Conservation (phyloP, 1,140 invertebrate genomes). For the Eulimnadia texana region DNA sequence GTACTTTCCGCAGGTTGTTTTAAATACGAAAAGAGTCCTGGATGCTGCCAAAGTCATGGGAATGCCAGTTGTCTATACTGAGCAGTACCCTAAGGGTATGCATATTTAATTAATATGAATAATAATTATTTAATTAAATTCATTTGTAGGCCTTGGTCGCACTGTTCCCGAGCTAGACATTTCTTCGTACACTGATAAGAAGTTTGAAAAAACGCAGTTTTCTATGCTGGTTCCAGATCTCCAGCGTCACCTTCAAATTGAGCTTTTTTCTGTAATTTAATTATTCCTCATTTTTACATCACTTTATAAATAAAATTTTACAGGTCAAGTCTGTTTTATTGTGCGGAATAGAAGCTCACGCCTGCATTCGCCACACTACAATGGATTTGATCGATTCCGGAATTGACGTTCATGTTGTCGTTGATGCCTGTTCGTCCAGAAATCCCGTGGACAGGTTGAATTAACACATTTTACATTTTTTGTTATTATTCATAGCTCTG, state of each 20-base stretch:
- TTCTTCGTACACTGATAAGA: conserved; percentile 27
- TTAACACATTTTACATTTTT: not conserved
- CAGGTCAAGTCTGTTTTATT: conserved; percentile 38
- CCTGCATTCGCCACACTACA: conserved; percentile 45
- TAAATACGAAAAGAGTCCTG: conserved; percentile 37
- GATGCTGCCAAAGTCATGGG: conserved; percentile 38
- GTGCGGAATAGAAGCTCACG: conserved; percentile 53
- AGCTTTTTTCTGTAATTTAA: not conserved
- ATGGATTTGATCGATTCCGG: conserved; percentile 39
- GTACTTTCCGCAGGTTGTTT: conserved; percentile 42
- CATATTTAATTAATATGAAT: not conserved
- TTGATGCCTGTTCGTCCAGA: conserved; percentile 44
- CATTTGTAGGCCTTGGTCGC: conserved; percentile 37
- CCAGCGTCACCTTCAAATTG: conserved; percentile 26
- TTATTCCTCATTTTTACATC: not conserved
- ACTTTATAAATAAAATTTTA: not conserved
- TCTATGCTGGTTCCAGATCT: conserved; percentile 43
- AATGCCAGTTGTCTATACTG: conserved; percentile 46
- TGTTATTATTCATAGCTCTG: not conserved
- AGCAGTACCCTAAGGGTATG: conserved; percentile 52
- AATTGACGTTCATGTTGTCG: conserved; percentile 45
- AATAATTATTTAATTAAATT: not conserved
- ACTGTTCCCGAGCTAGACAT: conserved; percentile 44
- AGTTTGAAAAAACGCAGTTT: conserved; percentile 43
- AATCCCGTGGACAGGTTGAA: conserved; percentile 41